Conservation (phyloP, 2,888 invertebrate species). For the Limnephilus auricula region DNA sequence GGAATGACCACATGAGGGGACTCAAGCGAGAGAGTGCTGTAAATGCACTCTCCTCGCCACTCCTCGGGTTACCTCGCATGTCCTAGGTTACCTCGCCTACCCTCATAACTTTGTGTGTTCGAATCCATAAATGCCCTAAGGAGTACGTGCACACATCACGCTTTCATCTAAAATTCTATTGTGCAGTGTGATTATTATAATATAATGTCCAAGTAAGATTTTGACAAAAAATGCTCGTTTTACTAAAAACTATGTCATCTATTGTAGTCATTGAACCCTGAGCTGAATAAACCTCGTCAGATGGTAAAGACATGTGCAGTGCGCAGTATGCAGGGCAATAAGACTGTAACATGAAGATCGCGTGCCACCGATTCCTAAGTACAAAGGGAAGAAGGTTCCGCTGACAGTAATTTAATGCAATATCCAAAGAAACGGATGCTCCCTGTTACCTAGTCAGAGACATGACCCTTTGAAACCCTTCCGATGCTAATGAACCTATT, state of each 20-base stretch:
- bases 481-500: background rate
- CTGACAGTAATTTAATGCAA: background rate
- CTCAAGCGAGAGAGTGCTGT: too few species aligned
- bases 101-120: too few species aligned
- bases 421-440: conserved; percentile 2
- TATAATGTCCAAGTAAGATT: too few species aligned
- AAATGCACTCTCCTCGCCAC: too few species aligned
- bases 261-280: conserved; percentile 16
- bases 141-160: too few species aligned
- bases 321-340: background rate
- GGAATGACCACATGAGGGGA: too few species aligned
- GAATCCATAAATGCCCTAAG: too few species aligned
- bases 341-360: conserved; percentile 12
- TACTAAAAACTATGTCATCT: background rate
- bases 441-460: background rate
- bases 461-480: background rate
- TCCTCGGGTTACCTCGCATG: too few species aligned
- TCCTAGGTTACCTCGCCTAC: too few species aligned
- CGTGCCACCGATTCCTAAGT: conserved; percentile 23
- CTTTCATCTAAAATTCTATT: too few species aligned
- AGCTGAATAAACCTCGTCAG: conserved; percentile 17
- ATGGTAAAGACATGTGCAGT: conserved; percentile 34
- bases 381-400: background rate
- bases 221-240: too few species aligned
- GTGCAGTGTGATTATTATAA: too few species aligned